Base-by-base conservation (phyloP, 2,888 invertebrate species). In the Tinea trinotella region DNA sequence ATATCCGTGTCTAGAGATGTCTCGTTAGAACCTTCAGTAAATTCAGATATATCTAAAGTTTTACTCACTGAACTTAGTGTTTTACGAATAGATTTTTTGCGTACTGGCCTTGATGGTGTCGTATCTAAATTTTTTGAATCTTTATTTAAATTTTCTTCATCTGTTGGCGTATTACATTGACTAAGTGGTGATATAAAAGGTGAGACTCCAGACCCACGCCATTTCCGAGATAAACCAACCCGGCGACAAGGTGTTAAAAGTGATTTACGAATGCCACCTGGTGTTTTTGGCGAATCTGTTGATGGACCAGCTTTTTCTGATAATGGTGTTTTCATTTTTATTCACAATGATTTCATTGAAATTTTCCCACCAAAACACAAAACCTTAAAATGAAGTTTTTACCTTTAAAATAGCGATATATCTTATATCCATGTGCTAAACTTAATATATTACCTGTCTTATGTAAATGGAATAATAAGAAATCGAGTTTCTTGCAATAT, bases 211-310 rank as follows among this genome's bases (percentile, higher is more conserved):
- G 63, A 66, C 61, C 74, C 79, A 58, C 63, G 76, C 76, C 78
- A 81, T 56, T 77, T 82, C 13, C 87, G 76, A 1, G 88, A 87
- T 22, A 88, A 68, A 7, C 88, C 88, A 30, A 88, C 66, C 63
- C 88, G 73, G 64, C 88, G 70, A 60, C 87, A 88, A 15, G 88
- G 88, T 49, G 88, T 88, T 40, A 88, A 65, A 35, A 87, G 67
- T 17, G 79, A 77, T 60, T 84, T 88, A 60, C 81, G 87, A 17
- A 88, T 88, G 13, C 87, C 85, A 13, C 82, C 85, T 1, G 82
- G 81, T 15, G 82, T 86, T 62, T 84, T 84, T 1, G 84, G 81
- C 0, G 84, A 24, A 12, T 50, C 24, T 7, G 7, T 46, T 9
- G 18, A 19, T 9, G 17, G 1, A 2, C 9, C 19, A 5, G 17